These are phyloP conservation scores for Trypoxylon attenuatum DNA, from an alignment of 2,888 invertebrate genomes.

Conservation along the genomic window DNA sequence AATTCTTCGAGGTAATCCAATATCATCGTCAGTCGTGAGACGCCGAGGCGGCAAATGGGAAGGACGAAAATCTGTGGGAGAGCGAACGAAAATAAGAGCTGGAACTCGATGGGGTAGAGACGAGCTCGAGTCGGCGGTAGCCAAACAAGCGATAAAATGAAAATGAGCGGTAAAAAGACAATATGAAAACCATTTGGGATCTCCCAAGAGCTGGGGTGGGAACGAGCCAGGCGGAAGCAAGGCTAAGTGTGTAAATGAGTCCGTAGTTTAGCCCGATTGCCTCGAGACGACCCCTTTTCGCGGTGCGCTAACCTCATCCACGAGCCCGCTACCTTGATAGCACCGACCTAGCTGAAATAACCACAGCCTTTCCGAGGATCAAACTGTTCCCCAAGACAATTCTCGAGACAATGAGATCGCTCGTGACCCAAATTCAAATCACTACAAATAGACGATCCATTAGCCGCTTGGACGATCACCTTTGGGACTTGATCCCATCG, in stretches of 20 bases:
- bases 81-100: not conserved
- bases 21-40: not conserved
- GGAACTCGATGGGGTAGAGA: conserved; percentile 13
- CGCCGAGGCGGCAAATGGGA: conserved; percentile 14
- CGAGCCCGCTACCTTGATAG: conserved; percentile 42
- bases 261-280: conserved; percentile 72
- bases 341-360: conserved; percentile 48
- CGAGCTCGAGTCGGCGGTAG: conserved; percentile 48
- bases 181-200: conserved; percentile 73
- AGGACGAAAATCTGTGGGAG: conserved; percentile 29
- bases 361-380: conserved; percentile 43
- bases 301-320: conserved; percentile 60
- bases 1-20: not conserved
- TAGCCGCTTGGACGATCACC: no score
- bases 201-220: conserved; percentile 53
- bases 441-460: conserved; percentile 30
- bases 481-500: no score
- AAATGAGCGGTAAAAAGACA: conserved; percentile 74
- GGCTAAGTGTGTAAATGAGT: conserved; percentile 72
- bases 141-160: conserved; percentile 74
- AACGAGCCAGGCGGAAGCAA: conserved; percentile 60
- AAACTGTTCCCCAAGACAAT: conserved; percentile 50
- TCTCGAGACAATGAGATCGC: conserved; percentile 48
- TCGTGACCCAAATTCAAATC: conserved; percentile 53
- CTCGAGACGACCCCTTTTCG: conserved; percentile 66